Percentiles rank a stretch among this genome's conserved stretches.
Evolutionary conservation across 2,888 invertebrate genomes (phyloP).

Genomic region (Eudasyphora cyanicolor): DNA sequence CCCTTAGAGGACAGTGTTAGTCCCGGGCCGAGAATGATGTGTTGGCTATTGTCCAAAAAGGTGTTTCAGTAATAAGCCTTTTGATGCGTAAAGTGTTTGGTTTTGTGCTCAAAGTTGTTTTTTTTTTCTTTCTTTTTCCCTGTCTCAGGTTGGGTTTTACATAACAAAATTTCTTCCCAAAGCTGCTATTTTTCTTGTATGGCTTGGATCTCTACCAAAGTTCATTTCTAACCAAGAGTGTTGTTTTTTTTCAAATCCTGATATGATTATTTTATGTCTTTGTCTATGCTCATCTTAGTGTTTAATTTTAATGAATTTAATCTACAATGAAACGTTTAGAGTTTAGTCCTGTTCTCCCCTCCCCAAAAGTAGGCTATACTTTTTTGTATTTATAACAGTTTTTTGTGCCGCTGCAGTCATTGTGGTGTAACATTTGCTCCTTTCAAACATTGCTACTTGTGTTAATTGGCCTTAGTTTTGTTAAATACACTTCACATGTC

Average conservation of each 20-base stretch:
- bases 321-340: conserved; percentile 31
- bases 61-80: conserved; percentile 67
- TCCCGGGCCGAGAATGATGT: conserved; percentile 13
- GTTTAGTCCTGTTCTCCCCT: background rate
- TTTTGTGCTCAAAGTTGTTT: conserved; percentile 12
- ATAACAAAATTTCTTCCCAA: conserved; percentile 66
- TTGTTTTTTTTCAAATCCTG: background rate
- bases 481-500: conserved; percentile 62
- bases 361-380: conserved; percentile 51
- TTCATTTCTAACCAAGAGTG: background rate
- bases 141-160: conserved; percentile 72
- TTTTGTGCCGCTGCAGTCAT: no score
- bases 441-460: conserved; percentile 19
- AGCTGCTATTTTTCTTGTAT: background rate
- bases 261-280: conserved; percentile 51
- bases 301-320: conserved; percentile 77
- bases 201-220: no score
- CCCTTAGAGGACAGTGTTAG: conserved; percentile 1
- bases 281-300: conserved; percentile 76
- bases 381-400: no score
- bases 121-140: conserved; percentile 67
- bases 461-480: conserved; percentile 64
- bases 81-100: conserved; percentile 70
- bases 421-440: conserved; percentile 30
- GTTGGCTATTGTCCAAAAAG: conserved; percentile 69